Evolutionary conservation across 2,113 vertebrate species (phyloP).

Genomic region (Pseudolaguvia tuberculata): DNA sequence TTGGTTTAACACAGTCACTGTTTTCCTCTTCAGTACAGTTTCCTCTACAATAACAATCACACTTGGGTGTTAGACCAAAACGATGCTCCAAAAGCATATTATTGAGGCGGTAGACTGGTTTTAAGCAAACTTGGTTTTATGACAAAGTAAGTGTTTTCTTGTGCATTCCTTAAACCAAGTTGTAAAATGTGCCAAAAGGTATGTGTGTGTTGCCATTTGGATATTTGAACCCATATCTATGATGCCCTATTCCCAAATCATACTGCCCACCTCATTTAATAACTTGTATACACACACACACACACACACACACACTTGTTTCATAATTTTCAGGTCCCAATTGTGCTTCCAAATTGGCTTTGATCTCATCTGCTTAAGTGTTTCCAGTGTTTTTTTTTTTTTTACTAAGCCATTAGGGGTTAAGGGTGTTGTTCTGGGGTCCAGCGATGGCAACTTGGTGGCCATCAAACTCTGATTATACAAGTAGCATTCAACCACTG

Average conservation of each 20-base stretch:
- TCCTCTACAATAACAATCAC: background rate
- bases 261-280: no score
- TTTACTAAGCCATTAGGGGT: no score
- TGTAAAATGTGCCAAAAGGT: background rate
- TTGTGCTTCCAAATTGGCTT: no score
- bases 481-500: no score
- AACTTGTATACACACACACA: no score
- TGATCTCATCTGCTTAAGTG: no score
- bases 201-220: background rate
- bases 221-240: background rate
- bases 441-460: no score
- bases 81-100: background rate
- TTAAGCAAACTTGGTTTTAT: background rate
- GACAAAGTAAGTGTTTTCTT: background rate
- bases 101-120: background rate
- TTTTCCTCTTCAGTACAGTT: background rate
- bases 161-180: background rate
- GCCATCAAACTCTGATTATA: rapidly evolving
- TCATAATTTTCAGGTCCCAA: no score
- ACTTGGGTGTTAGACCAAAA: background rate
- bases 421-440: no score
- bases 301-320: no score
- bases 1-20: background rate
- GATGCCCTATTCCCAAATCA: no score
- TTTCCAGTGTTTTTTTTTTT: no score